phyloP scores from a whole-genome alignment of 2,797 vertebrate species.

The Liparis tanakae region DNA sequence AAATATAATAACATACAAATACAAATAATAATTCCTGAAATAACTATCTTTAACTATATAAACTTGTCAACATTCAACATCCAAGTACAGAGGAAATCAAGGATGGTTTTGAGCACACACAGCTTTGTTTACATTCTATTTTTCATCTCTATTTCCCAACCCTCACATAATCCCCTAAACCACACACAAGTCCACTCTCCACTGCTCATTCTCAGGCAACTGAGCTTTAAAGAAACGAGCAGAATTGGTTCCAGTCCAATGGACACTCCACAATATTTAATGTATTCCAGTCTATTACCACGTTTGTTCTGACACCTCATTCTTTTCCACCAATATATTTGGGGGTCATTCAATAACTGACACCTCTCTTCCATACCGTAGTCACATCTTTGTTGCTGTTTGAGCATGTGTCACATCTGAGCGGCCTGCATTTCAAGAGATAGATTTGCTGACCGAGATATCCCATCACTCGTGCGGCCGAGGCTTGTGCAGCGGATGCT shows the following conservation, averaged over 20 bases:
- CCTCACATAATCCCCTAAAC: conserved; percentile 63
- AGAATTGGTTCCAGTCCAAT: conserved; percentile 81
- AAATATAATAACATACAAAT: not conserved
- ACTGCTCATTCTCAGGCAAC: conserved; percentile 60
- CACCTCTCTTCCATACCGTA: conserved; percentile 82
- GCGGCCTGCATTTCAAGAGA: conserved; percentile 80
- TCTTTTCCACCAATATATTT: conserved; percentile 81
- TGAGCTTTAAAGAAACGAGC: conserved; percentile 74
- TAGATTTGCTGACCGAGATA: conserved; percentile 84
- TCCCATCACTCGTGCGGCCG: conserved; percentile 76
- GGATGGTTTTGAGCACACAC: conserved; percentile 25
- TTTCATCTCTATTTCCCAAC: conserved; percentile 29
- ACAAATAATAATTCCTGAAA: not conserved
- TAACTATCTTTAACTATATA: not conserved
- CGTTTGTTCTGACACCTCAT: conserved; percentile 84
- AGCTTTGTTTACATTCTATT: conserved; percentile 48
- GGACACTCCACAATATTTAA: conserved; percentile 82
- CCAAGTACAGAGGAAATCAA: conserved; percentile 32
- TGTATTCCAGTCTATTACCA: conserved; percentile 86
- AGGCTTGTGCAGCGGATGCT: conserved; percentile 72
- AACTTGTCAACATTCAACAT: not conserved
- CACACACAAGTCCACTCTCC: conserved; percentile 55
- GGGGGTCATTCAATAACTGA: conserved; percentile 85
- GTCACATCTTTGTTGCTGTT: conserved; percentile 83
- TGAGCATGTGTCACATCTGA: conserved; percentile 83